Percentiles rank a stretch among this genome's conserved stretches.
Evolutionary conservation across 2,113 vertebrate species (phyloP).

Genomic region (Paratilapia polleni): DNA sequence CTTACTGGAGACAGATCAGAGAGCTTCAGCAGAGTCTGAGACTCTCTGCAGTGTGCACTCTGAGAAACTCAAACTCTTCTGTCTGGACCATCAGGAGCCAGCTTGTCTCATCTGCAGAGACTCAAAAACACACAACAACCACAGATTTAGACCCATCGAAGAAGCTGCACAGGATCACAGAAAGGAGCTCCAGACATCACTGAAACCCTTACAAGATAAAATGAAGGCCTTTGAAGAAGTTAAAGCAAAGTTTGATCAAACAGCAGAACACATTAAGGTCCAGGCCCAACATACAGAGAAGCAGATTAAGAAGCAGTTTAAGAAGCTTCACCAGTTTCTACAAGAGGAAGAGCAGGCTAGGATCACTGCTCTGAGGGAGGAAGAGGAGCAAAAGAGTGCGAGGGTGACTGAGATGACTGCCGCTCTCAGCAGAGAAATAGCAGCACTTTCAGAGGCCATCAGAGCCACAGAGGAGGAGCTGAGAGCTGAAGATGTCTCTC

Average conservation of each 20-base stretch:
- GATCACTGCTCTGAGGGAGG: not conserved
- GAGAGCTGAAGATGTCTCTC: not conserved
- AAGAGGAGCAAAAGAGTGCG: not conserved
- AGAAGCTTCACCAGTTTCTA: not conserved
- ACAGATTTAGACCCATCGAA: not conserved
- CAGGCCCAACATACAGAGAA: too few species aligned
- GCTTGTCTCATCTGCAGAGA: conserved; percentile 11
- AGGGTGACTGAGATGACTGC: not conserved
- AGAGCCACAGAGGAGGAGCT: not conserved
- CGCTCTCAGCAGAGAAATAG: not conserved
- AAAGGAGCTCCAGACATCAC: not conserved
- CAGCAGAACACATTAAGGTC: too few species aligned
- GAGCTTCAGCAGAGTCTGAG: not conserved
- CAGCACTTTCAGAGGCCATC: not conserved
- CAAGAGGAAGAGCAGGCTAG: not conserved
- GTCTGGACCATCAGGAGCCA: not conserved
- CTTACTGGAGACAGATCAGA: not conserved
- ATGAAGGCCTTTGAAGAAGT: not conserved
- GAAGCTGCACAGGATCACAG: conserved; percentile 1
- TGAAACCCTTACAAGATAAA: not conserved
- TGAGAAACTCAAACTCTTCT: conserved; percentile 4
- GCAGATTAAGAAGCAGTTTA: too few species aligned
- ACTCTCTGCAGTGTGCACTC: not conserved
- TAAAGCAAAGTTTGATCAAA: not conserved
- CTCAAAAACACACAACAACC: not conserved